Base-by-base conservation (phyloP, 2,113 vertebrate species). In the Pseudonaja textilis region DNA sequence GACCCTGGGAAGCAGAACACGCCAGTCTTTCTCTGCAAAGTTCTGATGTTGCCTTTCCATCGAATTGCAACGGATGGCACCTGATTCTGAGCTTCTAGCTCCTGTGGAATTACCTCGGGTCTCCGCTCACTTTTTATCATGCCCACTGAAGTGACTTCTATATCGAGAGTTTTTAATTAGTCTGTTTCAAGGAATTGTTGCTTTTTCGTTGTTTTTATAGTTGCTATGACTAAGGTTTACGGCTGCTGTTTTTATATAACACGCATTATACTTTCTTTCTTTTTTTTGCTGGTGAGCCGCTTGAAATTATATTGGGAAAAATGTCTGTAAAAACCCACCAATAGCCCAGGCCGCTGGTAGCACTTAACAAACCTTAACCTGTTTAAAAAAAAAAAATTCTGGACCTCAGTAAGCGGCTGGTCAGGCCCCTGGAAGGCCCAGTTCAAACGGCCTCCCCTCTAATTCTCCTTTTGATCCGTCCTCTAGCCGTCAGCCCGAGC, bases 401-500 rank as follows among this genome's bases (percentile, higher is more conserved):
- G 29, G 8, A 34, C 11, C 6, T 42, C 10, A 18, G 1, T 11
- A 57, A 26, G 52, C 45, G 54, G 3, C 5, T 10, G 11, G 69
- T 2, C 42, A 12, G 5, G 42, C 29, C 18, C 3, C 34, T 1
- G 7, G 11, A 8, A 23, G 1, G 14, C 25, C 74, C 55, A 34
- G 16, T 10, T 9, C 16, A 25, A 5, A 4, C 34, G 14, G 85
- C 11, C 26, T 25, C 74, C 12, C 25, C 47, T 42, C 88, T 23
- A 16, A 50, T 18, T 7, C 5, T 8, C 12, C 12, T 29, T 54
- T 18, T 1, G 11, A 2, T 94, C 11, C 87, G 2, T 85, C 94
- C 94, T 57, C 52, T 90, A 98, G 98, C 95, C 98, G 98, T 22
- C 98, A 97, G 74, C 96, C 97, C 26, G 98, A 98, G 91, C 97